Conservation (phyloP, 1,140 invertebrate genomes). For the Zeugodacus cucurbitae region DNA sequence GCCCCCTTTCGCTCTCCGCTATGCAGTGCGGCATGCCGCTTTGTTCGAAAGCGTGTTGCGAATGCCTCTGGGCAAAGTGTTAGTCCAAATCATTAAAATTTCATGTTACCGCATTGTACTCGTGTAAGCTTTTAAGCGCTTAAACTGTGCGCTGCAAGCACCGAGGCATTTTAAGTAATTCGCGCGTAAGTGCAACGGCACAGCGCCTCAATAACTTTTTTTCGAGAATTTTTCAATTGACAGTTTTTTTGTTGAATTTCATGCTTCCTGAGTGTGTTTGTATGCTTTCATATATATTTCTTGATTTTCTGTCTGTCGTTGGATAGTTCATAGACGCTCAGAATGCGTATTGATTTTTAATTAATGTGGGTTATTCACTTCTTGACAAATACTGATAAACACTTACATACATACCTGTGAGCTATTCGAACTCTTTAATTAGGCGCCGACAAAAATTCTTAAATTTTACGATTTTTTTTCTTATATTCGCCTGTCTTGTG, state of each 20-base stretch:
- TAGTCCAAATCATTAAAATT: conserved; percentile 1
- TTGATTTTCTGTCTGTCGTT: not conserved
- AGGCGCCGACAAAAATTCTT: not conserved
- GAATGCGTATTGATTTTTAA: conserved; percentile 14
- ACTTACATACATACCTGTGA: not conserved
- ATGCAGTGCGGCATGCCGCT: not conserved
- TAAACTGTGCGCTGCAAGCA: not conserved
- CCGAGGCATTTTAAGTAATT: not conserved
- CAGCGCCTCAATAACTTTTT: too few species aligned
- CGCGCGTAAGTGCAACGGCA: not conserved
- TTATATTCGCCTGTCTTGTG: too few species aligned
- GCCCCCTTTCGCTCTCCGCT: not conserved
- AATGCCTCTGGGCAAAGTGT: not conserved
- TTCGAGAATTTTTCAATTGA: too few species aligned
- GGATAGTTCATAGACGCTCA: not conserved
- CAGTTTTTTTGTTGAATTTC: not conserved
- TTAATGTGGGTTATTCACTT: not conserved
- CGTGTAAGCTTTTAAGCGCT: not conserved
- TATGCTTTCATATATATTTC: not conserved
- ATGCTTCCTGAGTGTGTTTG: not conserved
- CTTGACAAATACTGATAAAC: not conserved
- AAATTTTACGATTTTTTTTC: too few species aligned
- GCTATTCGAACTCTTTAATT: not conserved
- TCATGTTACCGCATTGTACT: not conserved
- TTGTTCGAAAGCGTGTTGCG: not conserved